Conservation (phyloP, 2,797 vertebrate genomes). For the Apogon hyalosoma region DNA sequence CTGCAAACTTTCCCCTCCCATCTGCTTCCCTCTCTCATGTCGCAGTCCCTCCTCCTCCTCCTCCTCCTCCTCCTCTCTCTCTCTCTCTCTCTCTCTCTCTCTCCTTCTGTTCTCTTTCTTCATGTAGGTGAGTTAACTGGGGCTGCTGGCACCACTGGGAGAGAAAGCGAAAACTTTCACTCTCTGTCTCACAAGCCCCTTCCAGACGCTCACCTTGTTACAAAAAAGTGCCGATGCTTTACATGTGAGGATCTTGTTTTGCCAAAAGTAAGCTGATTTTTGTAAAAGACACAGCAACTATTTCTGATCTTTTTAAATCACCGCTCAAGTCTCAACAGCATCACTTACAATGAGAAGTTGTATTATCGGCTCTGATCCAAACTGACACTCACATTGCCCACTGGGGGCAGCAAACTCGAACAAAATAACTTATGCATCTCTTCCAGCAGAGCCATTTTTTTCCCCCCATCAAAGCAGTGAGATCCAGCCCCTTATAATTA, state of each 20-base stretch:
- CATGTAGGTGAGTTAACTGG: slow-evolving; percentile 85
- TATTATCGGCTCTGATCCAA: background rate
- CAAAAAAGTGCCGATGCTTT: slow-evolving; percentile 53
- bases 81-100: slow-evolving; percentile 45
- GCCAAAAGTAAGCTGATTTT: slow-evolving; percentile 1
- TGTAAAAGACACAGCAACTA: slow-evolving; percentile 17
- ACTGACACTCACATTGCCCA: background rate
- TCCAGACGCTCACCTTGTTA: slow-evolving; percentile 54
- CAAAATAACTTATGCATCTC: slow-evolving; percentile 11
- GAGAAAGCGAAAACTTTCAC: slow-evolving; percentile 49
- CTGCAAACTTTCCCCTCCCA: slow-evolving; percentile 82
- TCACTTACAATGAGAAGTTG: background rate
- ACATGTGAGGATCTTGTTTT: slow-evolving; percentile 28
- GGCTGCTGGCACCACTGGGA: slow-evolving; percentile 83
- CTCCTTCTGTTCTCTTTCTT: slow-evolving; percentile 68
- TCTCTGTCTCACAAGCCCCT: slow-evolving; percentile 20
- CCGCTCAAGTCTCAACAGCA: slow-evolving; percentile 5
- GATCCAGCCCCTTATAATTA: background rate
- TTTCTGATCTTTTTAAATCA: slow-evolving; percentile 10
- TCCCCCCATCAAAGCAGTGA: background rate
- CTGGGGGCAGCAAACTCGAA: slow-evolving; percentile 22
- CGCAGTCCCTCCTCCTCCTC: slow-evolving; percentile 59
- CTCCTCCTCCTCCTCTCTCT: slow-evolving; percentile 40
- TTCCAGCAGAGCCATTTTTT: slow-evolving; percentile 1
- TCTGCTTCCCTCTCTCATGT: slow-evolving; percentile 61